Evolutionary conservation across 2,888 invertebrate species (phyloP), one percentile per base, ranked within the genome.

Genomic region (Chromoteleia sp.): DNA sequence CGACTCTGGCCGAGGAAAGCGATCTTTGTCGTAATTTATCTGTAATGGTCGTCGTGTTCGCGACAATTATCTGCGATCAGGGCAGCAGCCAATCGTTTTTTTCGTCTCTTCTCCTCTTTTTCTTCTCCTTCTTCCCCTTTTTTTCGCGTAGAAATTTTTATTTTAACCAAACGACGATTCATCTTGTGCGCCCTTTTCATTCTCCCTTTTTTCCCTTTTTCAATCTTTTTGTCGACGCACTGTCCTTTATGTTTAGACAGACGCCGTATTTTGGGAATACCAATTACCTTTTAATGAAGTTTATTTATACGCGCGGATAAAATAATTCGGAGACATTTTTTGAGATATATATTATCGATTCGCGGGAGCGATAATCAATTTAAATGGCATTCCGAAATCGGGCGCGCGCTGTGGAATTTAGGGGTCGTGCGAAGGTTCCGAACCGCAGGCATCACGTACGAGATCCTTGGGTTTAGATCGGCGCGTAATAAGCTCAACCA

Each of bases 1-100:
- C 39, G 39, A 45, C 30, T 25, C 52, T 5, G 36, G 58, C 30
- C 58, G 59, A 58, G 81, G 65, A 76, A 73, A 76, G 71, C 73
- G 75, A 81, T 73, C 76, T 76, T 77, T 74, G 63, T 77, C 77
- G 81, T 74, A 81, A 81, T 81, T 81, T 81, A 81, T 81, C 77
- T 63, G 68, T 77, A 76, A 77, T 81, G 73, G 67, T 50, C 63
- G 76, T 81, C 77, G 73, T 77, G 77, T 81, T 81, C 73, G 73
- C 81, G 76, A 81, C 76, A 71, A 81, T 81, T 81, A 81, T 81
- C 74, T 81, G 75, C 71, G 78, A 75, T 71, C 77, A 45, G 67
- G 70, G 61, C 56, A 71, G 30, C 65, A 43, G 67, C 68, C 58
- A 58, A 73, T 77, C 77, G 56, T 39, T 71, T 63, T 54, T 73